Conservation (phyloP, 1,140 invertebrate species). For the Tetramorium parvispinum region DNA sequence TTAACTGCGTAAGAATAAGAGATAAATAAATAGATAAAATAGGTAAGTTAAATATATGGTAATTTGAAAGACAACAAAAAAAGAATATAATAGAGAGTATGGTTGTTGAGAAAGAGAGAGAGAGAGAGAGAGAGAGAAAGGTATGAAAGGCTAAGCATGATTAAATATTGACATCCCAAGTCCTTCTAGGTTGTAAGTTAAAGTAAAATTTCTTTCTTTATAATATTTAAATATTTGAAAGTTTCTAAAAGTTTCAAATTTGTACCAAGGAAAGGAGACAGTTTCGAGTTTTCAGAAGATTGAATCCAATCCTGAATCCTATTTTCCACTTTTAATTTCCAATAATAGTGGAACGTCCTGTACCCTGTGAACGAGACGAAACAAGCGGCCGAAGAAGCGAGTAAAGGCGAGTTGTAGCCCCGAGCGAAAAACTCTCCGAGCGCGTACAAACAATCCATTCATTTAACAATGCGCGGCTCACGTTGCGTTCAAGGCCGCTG, state of each 20-base stretch:
- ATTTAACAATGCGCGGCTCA: slow-evolving; percentile 50
- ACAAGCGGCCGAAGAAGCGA: slow-evolving; percentile 72
- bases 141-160: too few species aligned
- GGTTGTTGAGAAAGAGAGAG: too few species aligned
- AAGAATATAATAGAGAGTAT: too few species aligned
- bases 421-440: slow-evolving; percentile 47
- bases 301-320: not conserved
- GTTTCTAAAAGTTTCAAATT: not conserved
- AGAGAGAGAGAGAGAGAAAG: too few species aligned
- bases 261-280: not conserved
- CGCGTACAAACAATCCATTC: slow-evolving; percentile 60
- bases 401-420: slow-evolving; percentile 59
- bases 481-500: slow-evolving; percentile 33
- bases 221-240: not conserved
- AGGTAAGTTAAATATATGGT: too few species aligned
- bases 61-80: too few species aligned
- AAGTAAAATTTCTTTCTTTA: too few species aligned
- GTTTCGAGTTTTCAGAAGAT: not conserved
- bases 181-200: too few species aligned
- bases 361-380: slow-evolving; percentile 76
- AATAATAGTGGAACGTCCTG: not conserved
- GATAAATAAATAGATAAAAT: too few species aligned
- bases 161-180: too few species aligned
- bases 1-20: too few species aligned
- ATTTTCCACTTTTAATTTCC: not conserved